A percentile compares a stretch with the other conserved stretches of the same genome.
phyloP scores from a whole-genome alignment of 2,113 vertebrate genomes.

The Halichoerus grypus region DNA sequence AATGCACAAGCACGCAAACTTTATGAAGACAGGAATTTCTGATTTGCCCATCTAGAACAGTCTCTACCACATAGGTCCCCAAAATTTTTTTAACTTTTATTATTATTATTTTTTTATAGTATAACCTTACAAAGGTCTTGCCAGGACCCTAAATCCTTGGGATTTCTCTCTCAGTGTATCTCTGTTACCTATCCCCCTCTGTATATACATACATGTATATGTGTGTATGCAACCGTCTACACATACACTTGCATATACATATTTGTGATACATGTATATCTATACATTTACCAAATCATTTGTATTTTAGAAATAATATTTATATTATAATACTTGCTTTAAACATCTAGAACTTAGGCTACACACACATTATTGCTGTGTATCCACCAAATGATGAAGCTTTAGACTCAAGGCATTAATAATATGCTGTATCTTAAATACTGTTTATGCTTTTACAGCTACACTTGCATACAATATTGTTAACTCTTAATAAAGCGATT shows the following conservation, averaged over 20 bases:
- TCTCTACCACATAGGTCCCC: background rate
- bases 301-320: constrained; percentile 34
- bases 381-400: background rate
- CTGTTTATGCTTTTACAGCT: background rate
- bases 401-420: background rate
- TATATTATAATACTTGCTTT: background rate
- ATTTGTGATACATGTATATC: background rate
- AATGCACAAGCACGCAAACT: background rate
- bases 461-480: background rate
- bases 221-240: accelerated
- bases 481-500: background rate
- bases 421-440: background rate
- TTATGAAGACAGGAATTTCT: background rate
- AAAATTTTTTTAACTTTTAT: background rate
- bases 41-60: background rate
- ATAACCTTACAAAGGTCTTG: background rate
- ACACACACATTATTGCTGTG: background rate
- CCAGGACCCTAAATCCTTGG: background rate
- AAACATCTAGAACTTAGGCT: background rate
- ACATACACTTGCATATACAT: background rate
- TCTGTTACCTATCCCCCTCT: background rate
- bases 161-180: background rate
- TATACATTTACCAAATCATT: background rate
- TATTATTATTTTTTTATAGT: background rate
- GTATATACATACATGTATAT: background rate